These are phyloP conservation scores for Caenorhabditis sulstoni DNA, from an alignment of 2,888 invertebrate genomes.

Conservation along the genomic window DNA sequence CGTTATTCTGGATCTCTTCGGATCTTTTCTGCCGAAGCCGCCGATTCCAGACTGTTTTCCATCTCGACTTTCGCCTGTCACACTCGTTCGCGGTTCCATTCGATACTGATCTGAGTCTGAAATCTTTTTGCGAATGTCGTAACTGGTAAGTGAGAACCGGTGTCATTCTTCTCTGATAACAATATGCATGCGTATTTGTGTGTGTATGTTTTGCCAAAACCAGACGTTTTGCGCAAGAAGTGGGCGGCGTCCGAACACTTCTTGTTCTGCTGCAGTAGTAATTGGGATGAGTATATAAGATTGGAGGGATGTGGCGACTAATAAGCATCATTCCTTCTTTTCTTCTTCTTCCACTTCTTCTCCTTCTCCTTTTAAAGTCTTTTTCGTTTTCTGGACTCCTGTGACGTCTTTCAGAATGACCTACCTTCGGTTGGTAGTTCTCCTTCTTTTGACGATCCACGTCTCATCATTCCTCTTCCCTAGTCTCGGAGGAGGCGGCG, in stretches of 20 bases:
- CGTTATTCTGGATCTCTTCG: no score
- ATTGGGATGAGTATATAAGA: slow-evolving; percentile 64
- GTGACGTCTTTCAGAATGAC: slow-evolving; percentile 51
- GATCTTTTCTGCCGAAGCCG: neutral
- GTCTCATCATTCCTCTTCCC: slow-evolving; percentile 65
- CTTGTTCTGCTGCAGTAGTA: slow-evolving; percentile 46
- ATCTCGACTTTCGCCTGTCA: neutral
- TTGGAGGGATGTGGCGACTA: slow-evolving; percentile 32
- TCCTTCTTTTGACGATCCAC: slow-evolving; percentile 58
- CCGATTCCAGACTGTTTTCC: neutral
- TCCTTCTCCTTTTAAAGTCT: neutral
- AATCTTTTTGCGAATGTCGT: slow-evolving; percentile 35
- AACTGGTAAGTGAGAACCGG: slow-evolving; percentile 60
- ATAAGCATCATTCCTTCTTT: slow-evolving; percentile 37
- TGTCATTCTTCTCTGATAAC: slow-evolving; percentile 52
- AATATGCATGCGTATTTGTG: slow-evolving; percentile 37
- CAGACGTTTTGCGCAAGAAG: slow-evolving; percentile 51
- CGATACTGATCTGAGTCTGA: slow-evolving; percentile 24
- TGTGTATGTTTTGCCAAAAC: slow-evolving; percentile 50
- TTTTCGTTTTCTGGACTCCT: neutral
- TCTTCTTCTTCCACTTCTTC: slow-evolving; percentile 13
- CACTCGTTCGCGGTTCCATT: slow-evolving; percentile 20
- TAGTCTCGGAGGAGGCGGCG: slow-evolving; percentile 57
- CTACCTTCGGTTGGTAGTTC: slow-evolving; percentile 64
- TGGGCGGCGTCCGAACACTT: slow-evolving; percentile 39